Evolutionary conservation across 2,888 invertebrate genomes (phyloP).

Genomic region (Drosophila meridiana): DNA sequence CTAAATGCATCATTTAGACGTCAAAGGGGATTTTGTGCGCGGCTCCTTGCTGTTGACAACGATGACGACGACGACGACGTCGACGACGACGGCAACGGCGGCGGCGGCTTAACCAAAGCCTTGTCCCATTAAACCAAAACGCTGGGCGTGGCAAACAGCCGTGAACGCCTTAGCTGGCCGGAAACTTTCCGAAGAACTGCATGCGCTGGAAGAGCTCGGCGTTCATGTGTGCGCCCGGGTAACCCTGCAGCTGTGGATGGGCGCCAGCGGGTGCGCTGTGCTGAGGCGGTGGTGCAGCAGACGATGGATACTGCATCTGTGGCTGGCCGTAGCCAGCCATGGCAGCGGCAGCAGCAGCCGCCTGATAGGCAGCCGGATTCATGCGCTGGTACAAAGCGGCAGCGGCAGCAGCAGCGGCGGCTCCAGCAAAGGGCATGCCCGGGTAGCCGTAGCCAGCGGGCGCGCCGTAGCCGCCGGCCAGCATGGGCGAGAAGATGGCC

Average conservation of each 20-base stretch:
- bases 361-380: conserved; percentile 77
- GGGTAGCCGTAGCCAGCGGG: conserved; percentile 68
- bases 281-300: conserved; percentile 47
- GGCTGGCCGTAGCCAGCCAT: conserved; percentile 59
- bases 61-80: not conserved
- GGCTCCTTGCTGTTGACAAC: conserved; percentile 18
- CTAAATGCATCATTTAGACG: conserved; percentile 74
- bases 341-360: conserved; percentile 59
- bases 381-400: conserved; percentile 83
- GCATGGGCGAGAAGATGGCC: conserved; percentile 81
- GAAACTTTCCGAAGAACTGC: conserved; percentile 84
- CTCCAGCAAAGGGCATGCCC: conserved; percentile 69
- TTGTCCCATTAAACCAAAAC: conserved; percentile 75
- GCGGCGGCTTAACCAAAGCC: conserved; percentile 49
- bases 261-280: conserved; percentile 21
- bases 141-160: conserved; percentile 63
- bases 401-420: conserved; percentile 76
- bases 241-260: conserved; percentile 69
- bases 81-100: not conserved
- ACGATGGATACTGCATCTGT: conserved; percentile 66
- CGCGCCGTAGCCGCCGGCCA: conserved; percentile 73
- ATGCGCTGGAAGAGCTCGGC: conserved; percentile 85
- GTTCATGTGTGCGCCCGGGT: conserved; percentile 67
- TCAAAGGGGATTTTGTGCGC: conserved; percentile 44
- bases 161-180: conserved; percentile 68